phyloP scores from a whole-genome alignment of 2,797 vertebrate genomes.

The Myotis vivesi region DNA sequence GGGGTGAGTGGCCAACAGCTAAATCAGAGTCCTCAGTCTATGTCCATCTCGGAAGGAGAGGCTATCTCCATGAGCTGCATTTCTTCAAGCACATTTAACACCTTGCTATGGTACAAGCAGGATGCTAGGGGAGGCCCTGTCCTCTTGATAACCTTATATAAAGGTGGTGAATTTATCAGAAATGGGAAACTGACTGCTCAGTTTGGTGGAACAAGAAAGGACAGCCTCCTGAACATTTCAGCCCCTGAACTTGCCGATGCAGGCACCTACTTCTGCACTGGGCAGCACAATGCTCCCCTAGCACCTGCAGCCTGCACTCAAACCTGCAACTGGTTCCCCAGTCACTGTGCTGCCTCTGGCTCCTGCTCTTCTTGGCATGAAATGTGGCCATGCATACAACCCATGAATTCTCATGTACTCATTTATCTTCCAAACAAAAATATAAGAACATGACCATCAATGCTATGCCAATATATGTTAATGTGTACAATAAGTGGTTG shows the following conservation, averaged over 20 bases:
- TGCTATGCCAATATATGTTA: neutral
- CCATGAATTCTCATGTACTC: neutral
- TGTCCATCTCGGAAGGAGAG: conserved; percentile 38
- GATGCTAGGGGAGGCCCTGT: neutral
- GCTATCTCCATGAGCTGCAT: conserved; percentile 26
- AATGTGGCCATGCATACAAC: neutral
- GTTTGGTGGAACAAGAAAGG: conserved; percentile 9
- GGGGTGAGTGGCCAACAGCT: conserved; percentile 52
- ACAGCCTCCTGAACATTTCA: conserved; percentile 53
- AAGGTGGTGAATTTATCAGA: neutral
- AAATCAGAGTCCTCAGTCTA: conserved; percentile 9
- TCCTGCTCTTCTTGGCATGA: neutral
- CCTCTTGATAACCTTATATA: neutral
- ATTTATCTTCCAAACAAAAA: neutral
- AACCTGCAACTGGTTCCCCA: neutral
- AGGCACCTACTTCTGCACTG: conserved; percentile 43
- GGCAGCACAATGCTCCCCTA: neutral
- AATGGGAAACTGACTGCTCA: conserved; percentile 30
- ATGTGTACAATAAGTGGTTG: neutral
- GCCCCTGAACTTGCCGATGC: neutral
- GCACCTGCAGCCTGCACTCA: neutral
- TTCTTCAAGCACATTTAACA: neutral
- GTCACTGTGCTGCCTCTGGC: neutral
- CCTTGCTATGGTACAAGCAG: conserved; percentile 61
- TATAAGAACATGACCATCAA: neutral